Evolutionary conservation across 1,140 invertebrate genomes (phyloP), one percentile per base, ranked within the genome.

Genomic region (Sinonovacula constricta): DNA sequence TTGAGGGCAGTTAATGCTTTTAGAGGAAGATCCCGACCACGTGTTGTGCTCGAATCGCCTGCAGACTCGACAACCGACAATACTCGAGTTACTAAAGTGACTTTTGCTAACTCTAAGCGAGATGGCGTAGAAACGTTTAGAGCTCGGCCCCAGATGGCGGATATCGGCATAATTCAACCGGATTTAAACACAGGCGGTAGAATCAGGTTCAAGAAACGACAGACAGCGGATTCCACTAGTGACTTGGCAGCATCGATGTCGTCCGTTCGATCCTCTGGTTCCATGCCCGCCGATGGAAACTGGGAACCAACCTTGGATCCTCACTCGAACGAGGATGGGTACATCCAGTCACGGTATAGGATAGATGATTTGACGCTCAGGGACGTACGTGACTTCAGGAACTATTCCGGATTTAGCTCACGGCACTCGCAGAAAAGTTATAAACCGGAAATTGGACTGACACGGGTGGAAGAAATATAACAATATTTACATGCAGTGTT

Each of bases 281-380:
- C 72, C 18, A 60, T 36, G 2, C 72, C 72, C 12, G 72, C 57
- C 0, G 63, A 76, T 26, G 72, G 72, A 18, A 53, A 54, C 12
- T 76, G 72, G 72, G 72, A 76, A 67, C 72, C 72, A 28, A 76
- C 53, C n/a, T 30, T 76, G 24, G 28, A 76, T 65, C 72, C 72
- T 15, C 65, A 76, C 53, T 36, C 31, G 10, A 56, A 10, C 30
- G 49, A 66, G 57, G 31, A 24, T 3, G 4, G 36, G 18, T 24
- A 24, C 15, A 31, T n/a, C 15, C 15, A 18, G 22, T n/a, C 33
- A 33, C 15, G n/a, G 33, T 33, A 34, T 36, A 18, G 62, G 22
- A 5, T 28, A 26, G 53, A 31, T 39, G 53, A 70, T 14, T 36
- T 56, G 4, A 59, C 54, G 7, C 10, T 26, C 22, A 70, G 54